These are phyloP conservation scores for Sparidentex hasta DNA, from an alignment of 2,797 vertebrate species.

Conservation along the genomic window DNA sequence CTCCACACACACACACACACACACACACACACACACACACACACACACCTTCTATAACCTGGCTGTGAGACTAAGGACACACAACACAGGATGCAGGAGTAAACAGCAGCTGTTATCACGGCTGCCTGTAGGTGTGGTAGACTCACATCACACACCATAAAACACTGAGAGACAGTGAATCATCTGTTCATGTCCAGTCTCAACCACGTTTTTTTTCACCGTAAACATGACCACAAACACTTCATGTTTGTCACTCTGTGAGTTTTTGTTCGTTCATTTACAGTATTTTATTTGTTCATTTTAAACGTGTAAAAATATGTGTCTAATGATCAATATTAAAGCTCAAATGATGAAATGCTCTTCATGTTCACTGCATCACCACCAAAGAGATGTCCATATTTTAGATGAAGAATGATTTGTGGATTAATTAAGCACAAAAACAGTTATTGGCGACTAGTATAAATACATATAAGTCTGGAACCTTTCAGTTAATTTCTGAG, in stretches of 20 bases:
- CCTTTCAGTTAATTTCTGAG: too few relatives aligned
- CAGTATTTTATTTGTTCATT: slow-evolving; percentile 20
- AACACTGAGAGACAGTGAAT: slow-evolving; percentile 33
- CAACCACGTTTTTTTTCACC: background rate
- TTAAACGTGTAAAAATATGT: background rate
- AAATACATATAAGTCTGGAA: too few relatives aligned
- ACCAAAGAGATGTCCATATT: too few relatives aligned
- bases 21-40: slow-evolving; percentile 5
- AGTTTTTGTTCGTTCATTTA: slow-evolving; percentile 18
- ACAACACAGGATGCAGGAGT: slow-evolving; percentile 21
- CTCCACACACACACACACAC: slow-evolving; percentile 12
- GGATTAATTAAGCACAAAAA: background rate
- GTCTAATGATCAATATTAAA: background rate
- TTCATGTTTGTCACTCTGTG: background rate
- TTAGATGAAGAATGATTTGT: background rate
- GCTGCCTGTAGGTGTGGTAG: slow-evolving; percentile 39
- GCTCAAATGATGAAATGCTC: background rate
- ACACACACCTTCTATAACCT: slow-evolving; percentile 21
- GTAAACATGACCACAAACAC: slow-evolving; percentile 6
- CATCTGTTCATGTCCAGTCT: slow-evolving; percentile 23
- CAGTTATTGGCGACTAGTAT: too few relatives aligned
- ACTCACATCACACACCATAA: slow-evolving; percentile 56
- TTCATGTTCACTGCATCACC: too few relatives aligned
- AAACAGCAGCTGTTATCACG: slow-evolving; percentile 46
- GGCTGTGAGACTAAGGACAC: slow-evolving; percentile 33